These are phyloP conservation scores for Dasypus novemcinctus DNA, from an alignment of 2,113 vertebrate genomes.

Conservation along the genomic window DNA sequence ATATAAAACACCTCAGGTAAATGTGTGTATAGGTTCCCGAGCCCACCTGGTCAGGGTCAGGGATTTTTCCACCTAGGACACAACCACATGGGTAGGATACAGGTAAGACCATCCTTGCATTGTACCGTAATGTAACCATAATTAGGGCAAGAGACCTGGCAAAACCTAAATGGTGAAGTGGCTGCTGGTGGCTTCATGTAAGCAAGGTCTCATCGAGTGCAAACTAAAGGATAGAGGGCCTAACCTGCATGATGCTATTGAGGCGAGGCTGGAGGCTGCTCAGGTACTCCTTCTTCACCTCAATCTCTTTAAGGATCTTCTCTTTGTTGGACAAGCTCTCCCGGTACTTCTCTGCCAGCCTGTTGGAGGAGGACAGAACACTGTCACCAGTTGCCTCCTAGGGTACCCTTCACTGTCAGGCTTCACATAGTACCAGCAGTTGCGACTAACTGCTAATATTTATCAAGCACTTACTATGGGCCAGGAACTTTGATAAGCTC, in stretches of 20 bases:
- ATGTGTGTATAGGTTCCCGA: neutral
- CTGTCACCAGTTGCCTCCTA: neutral
- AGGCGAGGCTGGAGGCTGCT: constrained; percentile 97
- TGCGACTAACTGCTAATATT: neutral
- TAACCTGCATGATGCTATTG: constrained; percentile 98
- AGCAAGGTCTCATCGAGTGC: neutral
- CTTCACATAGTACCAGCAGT: neutral
- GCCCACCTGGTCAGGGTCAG: neutral
- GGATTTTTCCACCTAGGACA: neutral
- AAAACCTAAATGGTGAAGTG: neutral
- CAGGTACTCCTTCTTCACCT: constrained; percentile 97
- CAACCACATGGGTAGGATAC: neutral
- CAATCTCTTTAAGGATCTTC: constrained; percentile 97
- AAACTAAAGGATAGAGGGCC: neutral
- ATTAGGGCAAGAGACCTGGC: neutral
- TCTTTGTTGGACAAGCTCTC: constrained; percentile 93
- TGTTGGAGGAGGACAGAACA: constrained; percentile 65
- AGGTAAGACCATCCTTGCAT: neutral
- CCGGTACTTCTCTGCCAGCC: constrained; percentile 96
- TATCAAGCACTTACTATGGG: neutral
- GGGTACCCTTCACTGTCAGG: neutral
- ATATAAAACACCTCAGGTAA: neutral
- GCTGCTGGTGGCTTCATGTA: neutral
- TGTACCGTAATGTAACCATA: too few species aligned
- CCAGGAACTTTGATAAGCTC: neutral